A percentile compares a stretch with the other conserved stretches of the same genome.
Evolutionary conservation across 37 sponge, comb jelly and placozoan species (phyloP).

Genomic region (Sycon ciliatum): DNA sequence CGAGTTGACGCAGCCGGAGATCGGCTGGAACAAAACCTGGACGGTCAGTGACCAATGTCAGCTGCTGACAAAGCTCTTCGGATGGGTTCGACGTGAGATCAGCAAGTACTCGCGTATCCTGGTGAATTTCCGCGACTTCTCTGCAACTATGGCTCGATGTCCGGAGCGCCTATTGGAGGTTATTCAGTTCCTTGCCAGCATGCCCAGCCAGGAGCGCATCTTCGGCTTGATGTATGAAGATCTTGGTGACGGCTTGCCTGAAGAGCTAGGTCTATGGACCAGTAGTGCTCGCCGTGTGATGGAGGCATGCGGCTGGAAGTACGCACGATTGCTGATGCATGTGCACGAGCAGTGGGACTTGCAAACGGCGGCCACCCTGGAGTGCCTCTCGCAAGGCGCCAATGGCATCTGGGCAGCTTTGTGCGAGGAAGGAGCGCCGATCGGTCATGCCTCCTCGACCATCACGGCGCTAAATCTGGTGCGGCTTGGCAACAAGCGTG

Average conservation of each 20-base stretch:
- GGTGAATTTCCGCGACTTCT: slow-evolving; percentile 34
- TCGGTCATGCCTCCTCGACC: slow-evolving; percentile 38
- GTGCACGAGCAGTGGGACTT: slow-evolving; percentile 41
- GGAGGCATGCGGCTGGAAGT: slow-evolving; percentile 24
- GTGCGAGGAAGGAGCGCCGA: slow-evolving; percentile 38
- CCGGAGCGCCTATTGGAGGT: slow-evolving; percentile 26
- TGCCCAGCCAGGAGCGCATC: slow-evolving; percentile 22
- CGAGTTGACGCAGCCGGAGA: slow-evolving; percentile 17
- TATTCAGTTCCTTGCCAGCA: slow-evolving; percentile 15
- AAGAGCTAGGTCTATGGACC: slow-evolving; percentile 25
- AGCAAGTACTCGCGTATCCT: slow-evolving; percentile 14
- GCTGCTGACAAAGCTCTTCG: slow-evolving; percentile 1
- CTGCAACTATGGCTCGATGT: slow-evolving; percentile 9
- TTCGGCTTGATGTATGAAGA: slow-evolving; percentile 34
- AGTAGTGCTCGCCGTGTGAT: slow-evolving; percentile 17
- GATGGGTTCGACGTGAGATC: not conserved
- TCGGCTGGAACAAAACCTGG: slow-evolving; percentile 15
- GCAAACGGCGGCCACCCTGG: slow-evolving; percentile 14
- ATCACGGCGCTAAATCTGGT: slow-evolving; percentile 39
- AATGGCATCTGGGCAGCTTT: slow-evolving; percentile 41
- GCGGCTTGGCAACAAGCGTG: slow-evolving; percentile 33
- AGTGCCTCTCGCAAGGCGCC: slow-evolving; percentile 27
- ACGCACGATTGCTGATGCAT: slow-evolving; percentile 34
- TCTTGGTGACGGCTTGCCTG: slow-evolving; percentile 6
- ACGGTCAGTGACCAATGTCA: slow-evolving; percentile 11